Percentiles rank a stretch among this genome's conserved stretches.
phyloP scores from a whole-genome alignment of 2,797 vertebrate species.

The Schizothorax lantsangensis region DNA sequence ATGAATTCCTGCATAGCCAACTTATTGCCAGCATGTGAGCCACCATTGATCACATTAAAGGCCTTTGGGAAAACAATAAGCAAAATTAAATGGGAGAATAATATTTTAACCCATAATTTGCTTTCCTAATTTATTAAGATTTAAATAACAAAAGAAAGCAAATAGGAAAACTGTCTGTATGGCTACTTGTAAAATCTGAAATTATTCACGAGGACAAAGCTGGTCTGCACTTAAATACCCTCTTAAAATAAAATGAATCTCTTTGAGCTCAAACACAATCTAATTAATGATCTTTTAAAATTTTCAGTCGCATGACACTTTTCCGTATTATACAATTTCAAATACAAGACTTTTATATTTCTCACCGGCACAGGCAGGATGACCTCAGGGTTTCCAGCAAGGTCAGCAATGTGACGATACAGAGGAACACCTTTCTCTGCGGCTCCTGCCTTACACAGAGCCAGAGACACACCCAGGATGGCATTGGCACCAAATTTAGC shows the following conservation, averaged over 20 bases:
- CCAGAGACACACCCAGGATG: slow-evolving; percentile 93
- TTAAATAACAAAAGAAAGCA: background rate
- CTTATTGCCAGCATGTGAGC: slow-evolving; percentile 96
- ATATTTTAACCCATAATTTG: background rate
- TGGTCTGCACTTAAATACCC: background rate
- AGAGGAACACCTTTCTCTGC: slow-evolving; percentile 94
- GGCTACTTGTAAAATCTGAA: background rate
- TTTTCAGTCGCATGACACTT: background rate
- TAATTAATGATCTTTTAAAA: background rate
- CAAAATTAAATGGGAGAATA: background rate
- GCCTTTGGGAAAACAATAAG: slow-evolving; percentile 75
- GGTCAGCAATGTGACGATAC: slow-evolving; percentile 93
- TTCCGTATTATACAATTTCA: background rate
- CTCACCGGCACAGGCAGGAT: slow-evolving; percentile 94
- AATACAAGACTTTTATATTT: slow-evolving; percentile 1
- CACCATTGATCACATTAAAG: slow-evolving; percentile 96
- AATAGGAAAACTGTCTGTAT: background rate
- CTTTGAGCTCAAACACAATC: background rate
- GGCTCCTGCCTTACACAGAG: slow-evolving; percentile 95
- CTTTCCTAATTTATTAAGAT: background rate
- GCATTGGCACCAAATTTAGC: slow-evolving; percentile 95
- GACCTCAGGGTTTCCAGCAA: slow-evolving; percentile 90
- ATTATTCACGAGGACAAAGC: background rate
- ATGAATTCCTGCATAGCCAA: slow-evolving; percentile 99
- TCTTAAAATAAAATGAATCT: background rate